Conservation (phyloP, 2,113 vertebrate species). For the human (Homo sapiens) region GRCh38 chr1:22582001-22582500, state of each 20-base stretch:
- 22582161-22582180: not conserved
- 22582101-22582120: not conserved
- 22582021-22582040: too few relatives aligned
- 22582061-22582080: not conserved
- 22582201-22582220: not conserved
- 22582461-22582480: not conserved
- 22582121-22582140: not conserved
- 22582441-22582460: not conserved
- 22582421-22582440: not conserved
- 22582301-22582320: not conserved
- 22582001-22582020: not conserved
- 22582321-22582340: not conserved
- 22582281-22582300: not conserved
- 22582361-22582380: not conserved
- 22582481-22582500: not conserved
- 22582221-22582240: not conserved
- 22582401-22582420: not conserved
- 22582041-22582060: not conserved
- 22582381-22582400: not conserved
- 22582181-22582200: accelerated
- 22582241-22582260: not conserved
- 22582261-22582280: not conserved
- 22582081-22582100: not conserved
- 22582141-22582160: not conserved
- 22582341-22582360: not conserved